phyloP scores from a whole-genome alignment of 2,113 vertebrate genomes.

The Fregata magnificens region DNA sequence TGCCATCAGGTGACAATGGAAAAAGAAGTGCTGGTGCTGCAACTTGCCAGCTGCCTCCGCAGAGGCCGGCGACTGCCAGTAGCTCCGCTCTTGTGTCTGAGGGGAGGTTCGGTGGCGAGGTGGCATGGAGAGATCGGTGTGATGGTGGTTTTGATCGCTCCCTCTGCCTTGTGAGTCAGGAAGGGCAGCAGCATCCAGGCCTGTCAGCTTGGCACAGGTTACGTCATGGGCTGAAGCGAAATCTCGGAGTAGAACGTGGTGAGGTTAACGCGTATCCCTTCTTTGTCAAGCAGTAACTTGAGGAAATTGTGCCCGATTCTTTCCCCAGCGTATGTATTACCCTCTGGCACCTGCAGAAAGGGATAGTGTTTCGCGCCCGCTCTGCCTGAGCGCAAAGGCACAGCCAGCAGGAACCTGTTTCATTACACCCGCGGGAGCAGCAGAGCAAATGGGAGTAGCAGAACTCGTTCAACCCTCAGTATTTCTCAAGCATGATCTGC shows the following conservation, averaged over 20 bases:
- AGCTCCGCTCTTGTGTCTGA: rapidly evolving
- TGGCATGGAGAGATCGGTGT: rapidly evolving
- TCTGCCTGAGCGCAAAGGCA: not conserved
- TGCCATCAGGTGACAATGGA: not conserved
- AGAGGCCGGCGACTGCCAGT: not conserved
- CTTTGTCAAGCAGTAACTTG: not conserved
- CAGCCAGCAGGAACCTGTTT: not conserved
- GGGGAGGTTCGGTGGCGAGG: rapidly evolving
- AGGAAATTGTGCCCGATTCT: not conserved
- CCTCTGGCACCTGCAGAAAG: not conserved
- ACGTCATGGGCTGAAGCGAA: not conserved
- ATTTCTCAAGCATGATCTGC: not conserved
- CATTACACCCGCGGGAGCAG: not conserved
- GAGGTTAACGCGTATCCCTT: rapidly evolving
- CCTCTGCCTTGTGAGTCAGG: rapidly evolving
- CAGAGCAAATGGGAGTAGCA: not conserved
- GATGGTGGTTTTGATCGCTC: rapidly evolving
- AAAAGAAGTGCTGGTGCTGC: not conserved
- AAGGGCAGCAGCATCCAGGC: too few relatives aligned
- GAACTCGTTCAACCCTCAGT: not conserved
- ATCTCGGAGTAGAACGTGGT: not conserved
- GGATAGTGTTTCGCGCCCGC: rapidly evolving
- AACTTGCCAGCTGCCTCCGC: not conserved
- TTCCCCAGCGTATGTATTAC: rapidly evolving
- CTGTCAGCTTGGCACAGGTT: rapidly evolving